Conservation (phyloP, 2,797 vertebrate genomes). For the Strix occidentalis region DNA sequence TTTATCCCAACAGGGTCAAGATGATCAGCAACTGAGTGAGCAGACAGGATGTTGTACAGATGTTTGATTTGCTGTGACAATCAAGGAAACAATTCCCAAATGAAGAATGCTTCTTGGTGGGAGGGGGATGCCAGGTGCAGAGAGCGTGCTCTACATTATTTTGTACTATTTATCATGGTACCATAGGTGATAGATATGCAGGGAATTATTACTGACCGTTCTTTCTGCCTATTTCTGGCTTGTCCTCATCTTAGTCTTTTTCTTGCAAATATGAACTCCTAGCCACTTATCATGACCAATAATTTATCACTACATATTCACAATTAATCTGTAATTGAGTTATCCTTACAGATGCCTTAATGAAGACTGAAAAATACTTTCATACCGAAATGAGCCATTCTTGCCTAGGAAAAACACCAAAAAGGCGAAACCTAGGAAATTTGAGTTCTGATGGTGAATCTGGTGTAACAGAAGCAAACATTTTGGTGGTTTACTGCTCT, state of each 20-base stretch:
- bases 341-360: background rate
- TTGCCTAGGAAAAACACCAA: background rate
- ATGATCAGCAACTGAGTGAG: background rate
- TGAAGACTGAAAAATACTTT: background rate
- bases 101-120: background rate
- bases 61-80: background rate
- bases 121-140: background rate
- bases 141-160: background rate
- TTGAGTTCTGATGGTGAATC: background rate
- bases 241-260: background rate
- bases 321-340: background rate
- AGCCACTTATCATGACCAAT: background rate
- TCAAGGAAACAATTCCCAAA: background rate
- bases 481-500: background rate
- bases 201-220: background rate
- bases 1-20: background rate
- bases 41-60: background rate
- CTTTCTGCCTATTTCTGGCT: background rate
- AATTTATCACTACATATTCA: background rate
- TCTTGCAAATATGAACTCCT: background rate
- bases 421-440: background rate
- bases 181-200: background rate
- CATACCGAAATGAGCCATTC: background rate
- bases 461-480: background rate
- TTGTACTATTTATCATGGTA: background rate